Base-by-base conservation (phyloP, 2,888 invertebrate species). In the Perizoma flavofasciatum region DNA sequence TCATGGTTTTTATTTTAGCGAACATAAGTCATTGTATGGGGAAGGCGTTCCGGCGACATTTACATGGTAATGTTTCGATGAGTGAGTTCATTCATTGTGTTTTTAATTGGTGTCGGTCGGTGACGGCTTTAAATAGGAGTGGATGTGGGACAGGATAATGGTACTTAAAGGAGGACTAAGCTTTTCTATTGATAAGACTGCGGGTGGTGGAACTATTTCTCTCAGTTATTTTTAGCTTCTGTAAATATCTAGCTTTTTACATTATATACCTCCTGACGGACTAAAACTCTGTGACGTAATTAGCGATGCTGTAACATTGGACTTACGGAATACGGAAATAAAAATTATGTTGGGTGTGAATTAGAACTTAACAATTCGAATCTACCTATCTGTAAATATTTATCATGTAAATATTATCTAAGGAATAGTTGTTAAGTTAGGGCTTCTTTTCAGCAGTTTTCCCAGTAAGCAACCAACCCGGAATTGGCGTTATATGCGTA, bases 1-100 rank as follows among this genome's bases (percentile, higher is more conserved):
- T 77, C 74, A 66, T 80, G 77, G 79, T 85, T 85, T 87, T 86
- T 85, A 86, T 86, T 88, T 75, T 88, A 89, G 86, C 79, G 70
- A 75, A 74, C 74, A 79, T 79, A 79, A 76, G 71, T 82, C 81
- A 81, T 79, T 83, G 77, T 84, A 78, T 77, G 69, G 71, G 71
- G 75, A 74, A 69, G 77, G 75, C 73, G 75, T 68, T 68, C 72
- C 78, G 69, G 73, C 83, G 74, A 76, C 74, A 22, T 22, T 22
- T 22, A 22, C 22, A 75, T 77, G 77, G 85, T 88, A 84, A 83
- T 78, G 75, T 79, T 73, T 75, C 74, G 69, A 76, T 71, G 83
- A 86, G 90, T 91, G 89, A 89, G 88, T 90, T 86, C 87, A 86
- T 83, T 79, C 88, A 88, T 89, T 86, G 85, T 84, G 86, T 86